Base-by-base conservation (phyloP, 2,888 invertebrate species). In the Cynaeus angustus region DNA sequence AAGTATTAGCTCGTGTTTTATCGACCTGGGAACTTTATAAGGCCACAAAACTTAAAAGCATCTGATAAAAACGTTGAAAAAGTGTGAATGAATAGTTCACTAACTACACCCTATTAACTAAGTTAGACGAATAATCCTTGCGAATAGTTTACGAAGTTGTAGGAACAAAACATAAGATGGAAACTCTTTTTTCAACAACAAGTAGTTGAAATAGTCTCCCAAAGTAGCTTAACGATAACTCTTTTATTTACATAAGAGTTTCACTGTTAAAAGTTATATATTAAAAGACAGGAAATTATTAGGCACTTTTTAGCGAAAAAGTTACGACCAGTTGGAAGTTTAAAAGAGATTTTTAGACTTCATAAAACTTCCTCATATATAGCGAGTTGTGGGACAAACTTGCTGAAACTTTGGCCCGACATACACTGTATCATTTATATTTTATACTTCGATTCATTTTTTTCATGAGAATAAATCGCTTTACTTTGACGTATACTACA, bases 341-440 rank as follows among this genome's bases (percentile, higher is more conserved):
- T 68, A 58, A 72, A 74, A 71, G 74, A 70, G 70, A 70, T 74
- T 76, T 75, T 74, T 68, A 73, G 73, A 75, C 74, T 75, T 76
- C 73, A 75, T 75, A 74, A 75, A 74, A 77, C 70, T 75, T 74
- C 66, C 41, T 66, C 72, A 74, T 68, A 73, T 71, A 72, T 62
- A 71, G 72, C 65, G 71, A 71, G 37, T 70, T 73, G 72, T 70
- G 73, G 53, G 73, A 73, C 67, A 66, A 71, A 72, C 72, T 73
- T 68, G 37, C 66, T 65, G 64, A 71, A 71, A 72, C 71, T 72
- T 70, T 50, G 33, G 70, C 55, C 72, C 68, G 53, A 74, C 71
- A 76, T 71, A 68, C 72, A 74, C 71, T 75, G 75, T 75, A 74
- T 75, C 76, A 76, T 76, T 76, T 76, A 76, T 75, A 76, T 75